Base-by-base conservation (phyloP, 1,140 invertebrate genomes). In the Habropoda laboriosa region DNA sequence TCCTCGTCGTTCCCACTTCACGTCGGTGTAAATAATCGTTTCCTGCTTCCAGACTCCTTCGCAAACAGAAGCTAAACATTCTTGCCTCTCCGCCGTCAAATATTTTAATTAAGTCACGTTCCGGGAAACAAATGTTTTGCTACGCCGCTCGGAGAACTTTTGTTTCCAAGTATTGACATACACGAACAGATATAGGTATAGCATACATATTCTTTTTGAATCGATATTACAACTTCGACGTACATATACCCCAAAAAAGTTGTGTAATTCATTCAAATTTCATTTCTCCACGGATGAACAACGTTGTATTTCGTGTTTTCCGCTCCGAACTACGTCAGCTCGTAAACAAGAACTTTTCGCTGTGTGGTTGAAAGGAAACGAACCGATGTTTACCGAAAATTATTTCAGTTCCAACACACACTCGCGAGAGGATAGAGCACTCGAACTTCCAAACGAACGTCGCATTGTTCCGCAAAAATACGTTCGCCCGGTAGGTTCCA, bases 41-140 rank as follows among this genome's bases (percentile, higher is more conserved):
- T 64, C 45, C 30, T n/a, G 38, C 42, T 67, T 38, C 24, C 61
- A 49, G 32, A 35, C 53, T 60, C 6, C 53, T 30, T 79, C 12
- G 47, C 68, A 73, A 77, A 73, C 68, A 42, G 68, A 45, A 27
- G 35, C 42, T 30, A 55, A 63, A 79, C 47, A 45, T n/a, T 78
- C 32, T 27, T 55, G 24, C 18, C 57, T 79, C 45, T 77, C 27
- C 13, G 3, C 27, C 24, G 72, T 70, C 66, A 68, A 80, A 83
- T 83, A 75, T 79, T 84, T 84, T 79, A 84, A 79, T 83, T 42
- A 74, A 79, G 30, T 53, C 76, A 72, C 75, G 60, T 72, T 27
- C 13, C 38, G 42, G 10, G 10, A 27, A 47, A 77, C 53, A 60
- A 77, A 77, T 49, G 75, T 70, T 77, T 60, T 30, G 55, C 66